phyloP scores from a whole-genome alignment of 2,888 invertebrate species.

The Luperina nickerlii region DNA sequence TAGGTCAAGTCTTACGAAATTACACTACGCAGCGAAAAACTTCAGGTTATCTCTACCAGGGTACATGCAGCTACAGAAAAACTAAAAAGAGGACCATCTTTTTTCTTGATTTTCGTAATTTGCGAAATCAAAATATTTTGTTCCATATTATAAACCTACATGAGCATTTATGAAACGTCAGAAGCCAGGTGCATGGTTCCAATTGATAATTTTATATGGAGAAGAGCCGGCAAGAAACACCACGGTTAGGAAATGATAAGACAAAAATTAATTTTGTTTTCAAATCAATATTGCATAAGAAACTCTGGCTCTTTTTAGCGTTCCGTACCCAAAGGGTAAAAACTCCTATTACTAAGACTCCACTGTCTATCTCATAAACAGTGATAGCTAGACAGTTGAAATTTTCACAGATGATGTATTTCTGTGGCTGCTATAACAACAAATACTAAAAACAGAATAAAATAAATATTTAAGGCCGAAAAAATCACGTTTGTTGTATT shows the following conservation, averaged over 20 bases:
- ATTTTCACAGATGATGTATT: too few relatives aligned
- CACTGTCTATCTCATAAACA: too few relatives aligned
- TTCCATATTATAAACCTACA: background rate
- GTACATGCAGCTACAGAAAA: background rate
- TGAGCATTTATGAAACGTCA: too few relatives aligned
- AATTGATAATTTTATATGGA: background rate
- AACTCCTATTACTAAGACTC: too few relatives aligned
- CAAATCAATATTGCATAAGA: constrained; percentile 17
- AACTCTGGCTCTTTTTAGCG: background rate
- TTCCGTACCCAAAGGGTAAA: too few relatives aligned
- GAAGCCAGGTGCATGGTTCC: background rate
- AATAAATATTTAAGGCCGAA: too few relatives aligned
- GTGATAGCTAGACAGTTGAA: too few relatives aligned
- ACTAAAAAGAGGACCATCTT: background rate
- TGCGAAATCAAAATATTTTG: background rate
- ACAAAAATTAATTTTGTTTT: constrained; percentile 13
- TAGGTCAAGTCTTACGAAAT: constrained; percentile 38
- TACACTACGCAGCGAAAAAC: background rate
- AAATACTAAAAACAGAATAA: too few relatives aligned
- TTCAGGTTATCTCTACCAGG: background rate
- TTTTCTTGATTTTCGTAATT: background rate
- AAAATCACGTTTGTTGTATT: too few relatives aligned
- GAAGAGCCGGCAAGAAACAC: background rate
- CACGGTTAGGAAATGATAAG: background rate
- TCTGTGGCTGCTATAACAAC: too few relatives aligned